Percentiles rank a stretch among this genome's conserved stretches.
Evolutionary conservation across 2,797 vertebrate genomes (phyloP).

Genomic region (Momotus momota): DNA sequence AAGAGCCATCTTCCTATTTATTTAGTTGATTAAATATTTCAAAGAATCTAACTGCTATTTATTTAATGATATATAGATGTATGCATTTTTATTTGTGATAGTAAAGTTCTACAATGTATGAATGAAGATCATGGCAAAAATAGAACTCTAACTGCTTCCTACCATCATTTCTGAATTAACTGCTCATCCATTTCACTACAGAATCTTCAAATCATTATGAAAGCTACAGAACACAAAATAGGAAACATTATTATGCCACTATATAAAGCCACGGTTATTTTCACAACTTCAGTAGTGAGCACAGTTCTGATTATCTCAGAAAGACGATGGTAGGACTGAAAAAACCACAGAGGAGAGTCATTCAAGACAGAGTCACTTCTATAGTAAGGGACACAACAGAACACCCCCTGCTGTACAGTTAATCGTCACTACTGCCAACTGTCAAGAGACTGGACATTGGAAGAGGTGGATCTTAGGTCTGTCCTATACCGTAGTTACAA

Average conservation of each 20-base stretch:
- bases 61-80: background rate
- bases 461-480: background rate
- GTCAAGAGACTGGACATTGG: background rate
- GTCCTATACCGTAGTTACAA: background rate
- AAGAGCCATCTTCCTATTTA: background rate
- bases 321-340: background rate
- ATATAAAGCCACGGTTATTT: background rate
- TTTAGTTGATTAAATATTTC: background rate
- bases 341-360: background rate
- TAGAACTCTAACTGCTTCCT: background rate
- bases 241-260: background rate
- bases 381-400: fast-evolving
- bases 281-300: background rate
- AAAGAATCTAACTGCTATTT: background rate
- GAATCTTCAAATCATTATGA: background rate
- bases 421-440: background rate
- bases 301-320: background rate
- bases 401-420: background rate
- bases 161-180: background rate
- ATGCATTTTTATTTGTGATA: background rate
- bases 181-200: background rate
- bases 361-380: background rate
- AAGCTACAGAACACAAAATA: background rate
- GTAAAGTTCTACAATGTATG: background rate
- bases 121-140: background rate